These are phyloP conservation scores for Erythrocebus patas DNA, from an alignment of 2,113 vertebrate genomes.

Conservation along the genomic window DNA sequence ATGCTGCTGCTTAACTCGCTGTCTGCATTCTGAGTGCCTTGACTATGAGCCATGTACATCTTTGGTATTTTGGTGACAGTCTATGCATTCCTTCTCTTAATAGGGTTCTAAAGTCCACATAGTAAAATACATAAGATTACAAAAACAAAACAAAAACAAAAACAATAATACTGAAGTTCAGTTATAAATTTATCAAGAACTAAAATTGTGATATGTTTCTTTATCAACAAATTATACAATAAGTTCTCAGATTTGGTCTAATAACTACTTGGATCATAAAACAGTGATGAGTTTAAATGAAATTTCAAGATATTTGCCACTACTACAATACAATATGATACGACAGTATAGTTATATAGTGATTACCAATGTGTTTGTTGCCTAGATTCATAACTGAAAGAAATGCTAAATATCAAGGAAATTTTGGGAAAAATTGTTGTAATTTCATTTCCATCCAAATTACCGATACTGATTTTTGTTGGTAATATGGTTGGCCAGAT, in stretches of 20 bases:
- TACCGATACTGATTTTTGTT: neutral
- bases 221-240: neutral
- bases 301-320: neutral
- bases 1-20: neutral
- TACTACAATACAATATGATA: neutral
- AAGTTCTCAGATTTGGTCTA: neutral
- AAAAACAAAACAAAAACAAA: neutral
- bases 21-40: neutral
- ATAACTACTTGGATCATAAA: neutral
- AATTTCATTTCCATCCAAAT: neutral
- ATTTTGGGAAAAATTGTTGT: neutral
- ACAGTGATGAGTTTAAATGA: neutral
- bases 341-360: neutral
- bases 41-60: too few species aligned
- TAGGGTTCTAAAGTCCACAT: neutral
- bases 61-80: neutral
- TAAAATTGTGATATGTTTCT: neutral
- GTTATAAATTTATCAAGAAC: neutral
- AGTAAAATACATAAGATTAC: neutral
- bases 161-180: neutral
- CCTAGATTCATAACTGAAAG: neutral
- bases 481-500: neutral
- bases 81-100: neutral
- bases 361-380: neutral
- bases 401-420: neutral